Percentiles rank a stretch among this genome's conserved stretches.
Evolutionary conservation across 2,888 invertebrate genomes (phyloP).

Genomic region (Drosophila anomalipes): DNA sequence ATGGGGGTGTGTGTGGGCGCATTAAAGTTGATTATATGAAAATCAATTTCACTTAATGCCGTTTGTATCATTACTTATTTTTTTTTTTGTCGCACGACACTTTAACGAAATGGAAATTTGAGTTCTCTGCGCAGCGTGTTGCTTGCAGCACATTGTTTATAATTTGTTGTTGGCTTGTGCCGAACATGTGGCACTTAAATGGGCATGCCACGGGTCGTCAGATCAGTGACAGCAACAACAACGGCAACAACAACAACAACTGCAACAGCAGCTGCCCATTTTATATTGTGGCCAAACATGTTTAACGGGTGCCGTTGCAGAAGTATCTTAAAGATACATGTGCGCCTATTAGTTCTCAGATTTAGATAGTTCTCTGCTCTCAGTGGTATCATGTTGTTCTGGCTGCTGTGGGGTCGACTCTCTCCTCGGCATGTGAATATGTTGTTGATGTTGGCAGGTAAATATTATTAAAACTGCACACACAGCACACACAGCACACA

Average conservation of each 20-base stretch:
- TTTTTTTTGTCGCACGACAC: conserved; percentile 49
- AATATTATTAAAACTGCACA: conserved; percentile 61
- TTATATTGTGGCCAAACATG: conserved; percentile 66
- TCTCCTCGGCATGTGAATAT: conserved; percentile 25
- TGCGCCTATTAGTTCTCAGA: conserved; percentile 48
- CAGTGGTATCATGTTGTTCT: background rate
- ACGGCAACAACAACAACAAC: conserved; percentile 13
- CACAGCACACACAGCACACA: conserved; percentile 26
- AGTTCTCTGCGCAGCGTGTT: conserved; percentile 38
- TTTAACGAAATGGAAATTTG: conserved; percentile 63
- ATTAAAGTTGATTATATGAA: conserved; percentile 59
- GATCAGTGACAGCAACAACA: conserved; percentile 43
- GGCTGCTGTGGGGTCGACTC: conserved; percentile 28
- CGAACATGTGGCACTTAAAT: conserved; percentile 76
- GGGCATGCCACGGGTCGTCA: conserved; percentile 59
- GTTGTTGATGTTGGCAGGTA: conserved; percentile 52
- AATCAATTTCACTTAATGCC: conserved; percentile 68
- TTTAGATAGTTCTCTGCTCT: conserved; percentile 15
- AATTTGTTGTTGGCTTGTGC: conserved; percentile 62
- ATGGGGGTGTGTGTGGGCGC: conserved; percentile 36
- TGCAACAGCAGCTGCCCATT: conserved; percentile 69
- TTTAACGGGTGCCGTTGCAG: conserved; percentile 46
- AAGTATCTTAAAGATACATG: conserved; percentile 34
- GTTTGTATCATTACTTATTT: conserved; percentile 48
- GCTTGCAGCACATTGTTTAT: conserved; percentile 50